Evolutionary conservation across 2,797 vertebrate genomes (phyloP), one percentile per base, ranked within the genome.

Genomic region (Apogon talboti): DNA sequence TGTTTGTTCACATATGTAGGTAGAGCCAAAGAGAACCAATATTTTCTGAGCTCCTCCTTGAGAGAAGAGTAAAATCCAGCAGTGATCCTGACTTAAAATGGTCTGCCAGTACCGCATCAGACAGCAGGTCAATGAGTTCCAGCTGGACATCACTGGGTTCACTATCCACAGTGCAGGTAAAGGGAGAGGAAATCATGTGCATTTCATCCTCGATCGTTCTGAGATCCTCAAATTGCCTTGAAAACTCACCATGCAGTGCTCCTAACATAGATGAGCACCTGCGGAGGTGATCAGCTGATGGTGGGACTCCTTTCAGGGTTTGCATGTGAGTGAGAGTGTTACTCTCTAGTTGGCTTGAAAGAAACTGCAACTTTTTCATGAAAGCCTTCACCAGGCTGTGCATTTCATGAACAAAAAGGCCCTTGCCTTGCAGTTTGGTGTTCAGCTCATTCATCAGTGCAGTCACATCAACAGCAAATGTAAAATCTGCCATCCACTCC

Each of bases 51-150:
- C 53, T 24, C 21, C 21, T 24, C 21, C 21, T 24, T 24, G 5
- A 24, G 21, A 24, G 21, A 24, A 24, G 21, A 24, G 21, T 56
- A 57, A 12, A 44, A 57, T 30, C 14, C 11, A 18, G 42, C n/a
- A 57, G 40, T 28, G 55, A 15, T 28, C 13, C 21, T 59, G 61
- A 57, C 41, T 12, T 53, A 10, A 58, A 66, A 41, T 59, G 43
- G 15, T 38, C 50, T 61, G 49, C 46, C 48, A 84, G 64, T 12
- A 82, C 2, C 38, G 18, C 9, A 40, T 88, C 71, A 78, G 80
- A 76, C 78, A 85, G 74, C 76, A 87, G 40, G 55, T 85, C 83
- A 61, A 64, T 75, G 74, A 74, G 78, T 40, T 71, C 57, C 8
- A 78, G 4, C 49, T 76, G 56, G 14, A 61, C 51, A 45, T 67